These are phyloP conservation scores for Eulimnadia texana DNA, from an alignment of 1,140 invertebrate genomes.

Conservation along the genomic window DNA sequence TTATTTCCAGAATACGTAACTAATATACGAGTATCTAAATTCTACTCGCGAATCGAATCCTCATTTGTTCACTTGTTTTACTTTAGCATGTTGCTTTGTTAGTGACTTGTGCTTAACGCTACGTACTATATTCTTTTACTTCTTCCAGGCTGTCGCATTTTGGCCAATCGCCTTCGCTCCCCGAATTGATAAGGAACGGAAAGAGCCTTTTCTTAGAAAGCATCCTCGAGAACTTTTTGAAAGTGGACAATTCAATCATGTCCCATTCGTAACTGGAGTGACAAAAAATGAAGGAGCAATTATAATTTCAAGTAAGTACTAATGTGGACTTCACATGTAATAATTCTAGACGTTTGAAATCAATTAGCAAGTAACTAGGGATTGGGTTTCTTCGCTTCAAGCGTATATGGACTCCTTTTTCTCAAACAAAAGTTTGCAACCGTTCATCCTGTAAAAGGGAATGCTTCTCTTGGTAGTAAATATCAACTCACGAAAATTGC, in stretches of 20 bases:
- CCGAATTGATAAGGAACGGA: slow-evolving; percentile 19
- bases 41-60: background rate
- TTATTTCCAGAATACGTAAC: background rate
- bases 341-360: background rate
- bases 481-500: background rate
- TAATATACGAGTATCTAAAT: background rate
- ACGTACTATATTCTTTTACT: background rate
- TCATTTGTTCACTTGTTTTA: background rate
- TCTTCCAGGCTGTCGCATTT: background rate
- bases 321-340: background rate
- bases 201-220: slow-evolving; percentile 46
- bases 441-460: too few species aligned
- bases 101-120: background rate
- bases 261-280: slow-evolving; percentile 47
- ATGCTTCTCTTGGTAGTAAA: background rate
- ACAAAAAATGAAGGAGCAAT: slow-evolving; percentile 46
- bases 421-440: too few species aligned
- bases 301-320: slow-evolving; percentile 8
- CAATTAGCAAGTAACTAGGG: background rate
- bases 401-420: too few species aligned
- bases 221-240: slow-evolving; percentile 41
- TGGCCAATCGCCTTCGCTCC: slow-evolving; percentile 12
- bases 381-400: too few species aligned
- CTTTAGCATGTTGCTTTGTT: background rate
- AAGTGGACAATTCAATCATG: slow-evolving; percentile 40